Evolutionary conservation across 2,113 vertebrate genomes (phyloP).

Genomic region (Odobenus rosmarus): DNA sequence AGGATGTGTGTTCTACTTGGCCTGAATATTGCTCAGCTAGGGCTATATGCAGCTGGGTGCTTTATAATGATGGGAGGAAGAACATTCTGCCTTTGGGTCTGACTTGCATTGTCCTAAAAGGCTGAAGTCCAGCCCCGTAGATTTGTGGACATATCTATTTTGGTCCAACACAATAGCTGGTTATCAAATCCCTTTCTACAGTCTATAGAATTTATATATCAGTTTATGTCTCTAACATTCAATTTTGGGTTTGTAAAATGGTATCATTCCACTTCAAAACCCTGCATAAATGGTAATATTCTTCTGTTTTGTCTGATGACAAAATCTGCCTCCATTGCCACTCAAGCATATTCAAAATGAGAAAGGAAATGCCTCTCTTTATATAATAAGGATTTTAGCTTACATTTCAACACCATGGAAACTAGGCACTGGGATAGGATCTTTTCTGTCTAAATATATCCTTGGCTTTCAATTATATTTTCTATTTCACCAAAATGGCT

Average conservation of each 20-base stretch:
- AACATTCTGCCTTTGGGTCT: constrained; percentile 46
- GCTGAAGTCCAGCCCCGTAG: constrained; percentile 53
- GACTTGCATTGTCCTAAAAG: constrained; percentile 58
- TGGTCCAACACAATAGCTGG: neutral
- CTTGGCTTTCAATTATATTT: constrained; percentile 72
- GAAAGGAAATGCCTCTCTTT: constrained; percentile 75
- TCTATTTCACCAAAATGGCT: constrained; percentile 70
- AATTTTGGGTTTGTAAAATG: constrained; percentile 69
- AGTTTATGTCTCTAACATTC: constrained; percentile 58
- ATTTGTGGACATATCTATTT: constrained; percentile 56
- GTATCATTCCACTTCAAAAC: constrained; percentile 51
- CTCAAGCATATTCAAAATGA: constrained; percentile 76
- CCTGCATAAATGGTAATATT: constrained; percentile 64
- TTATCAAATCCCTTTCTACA: constrained; percentile 70
- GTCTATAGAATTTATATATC: constrained; percentile 59
- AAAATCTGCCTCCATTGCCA: constrained; percentile 72
- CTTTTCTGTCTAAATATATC: constrained; percentile 81
- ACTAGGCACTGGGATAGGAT: constrained; percentile 77
- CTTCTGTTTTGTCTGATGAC: constrained; percentile 78
- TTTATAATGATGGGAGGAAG: neutral
- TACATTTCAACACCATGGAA: constrained; percentile 83
- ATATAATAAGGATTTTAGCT: constrained; percentile 75
- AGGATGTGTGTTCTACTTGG: neutral
- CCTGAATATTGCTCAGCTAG: neutral
- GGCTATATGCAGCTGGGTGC: neutral